Evolutionary conservation across 2,888 invertebrate genomes (phyloP).

Genomic region (Hyppa rectilinea): DNA sequence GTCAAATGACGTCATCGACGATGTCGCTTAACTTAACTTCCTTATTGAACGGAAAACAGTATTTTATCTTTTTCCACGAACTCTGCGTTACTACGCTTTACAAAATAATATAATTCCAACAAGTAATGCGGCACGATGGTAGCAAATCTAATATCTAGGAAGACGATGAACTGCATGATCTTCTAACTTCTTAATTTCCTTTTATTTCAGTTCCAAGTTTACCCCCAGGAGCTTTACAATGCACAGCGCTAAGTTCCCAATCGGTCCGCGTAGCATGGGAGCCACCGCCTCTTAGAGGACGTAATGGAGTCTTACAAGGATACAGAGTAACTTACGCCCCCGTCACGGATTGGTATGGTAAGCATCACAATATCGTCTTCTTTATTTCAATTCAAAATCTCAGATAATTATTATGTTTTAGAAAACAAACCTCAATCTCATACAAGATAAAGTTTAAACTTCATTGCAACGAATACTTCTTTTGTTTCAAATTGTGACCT

Average conservation of each 20-base stretch:
- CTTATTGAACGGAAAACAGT: background rate
- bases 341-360: constrained; percentile 95
- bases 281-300: constrained; percentile 94
- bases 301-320: constrained; percentile 96
- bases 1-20: background rate
- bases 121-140: background rate
- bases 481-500: background rate
- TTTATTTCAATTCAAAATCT: background rate
- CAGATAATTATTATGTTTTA: background rate
- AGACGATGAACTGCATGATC: background rate
- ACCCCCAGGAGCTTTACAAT: constrained; percentile 95
- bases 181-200: background rate
- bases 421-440: background rate
- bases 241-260: constrained; percentile 95
- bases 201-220: constrained; percentile 94
- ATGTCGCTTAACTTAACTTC: too few species aligned
- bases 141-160: background rate
- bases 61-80: background rate
- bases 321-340: constrained; percentile 96
- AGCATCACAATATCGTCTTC: constrained; percentile 71
- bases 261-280: constrained; percentile 97
- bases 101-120: background rate
- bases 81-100: too few species aligned
- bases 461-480: background rate
- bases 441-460: background rate